phyloP scores from a whole-genome alignment of 2,888 invertebrate species.

The Cinara cedri region DNA sequence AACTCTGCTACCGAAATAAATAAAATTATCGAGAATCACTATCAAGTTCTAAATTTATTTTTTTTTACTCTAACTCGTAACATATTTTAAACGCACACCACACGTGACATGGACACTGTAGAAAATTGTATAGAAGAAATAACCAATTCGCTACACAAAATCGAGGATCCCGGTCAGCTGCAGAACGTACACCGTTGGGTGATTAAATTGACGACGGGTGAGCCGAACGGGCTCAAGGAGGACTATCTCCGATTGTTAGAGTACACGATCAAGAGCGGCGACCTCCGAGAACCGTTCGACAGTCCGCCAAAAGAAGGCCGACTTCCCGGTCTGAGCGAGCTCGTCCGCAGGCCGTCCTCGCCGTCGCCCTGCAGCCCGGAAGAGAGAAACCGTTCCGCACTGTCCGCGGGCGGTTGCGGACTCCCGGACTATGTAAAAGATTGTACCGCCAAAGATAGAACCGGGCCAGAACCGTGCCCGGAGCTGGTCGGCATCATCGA shows the following conservation, averaged over 20 bases:
- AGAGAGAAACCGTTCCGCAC: neutral
- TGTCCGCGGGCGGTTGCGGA: too few species aligned
- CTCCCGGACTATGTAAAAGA: too few species aligned
- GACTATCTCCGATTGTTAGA: slow-evolving; percentile 33
- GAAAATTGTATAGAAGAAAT: slow-evolving; percentile 2
- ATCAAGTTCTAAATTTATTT: too few species aligned
- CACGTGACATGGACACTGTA: neutral
- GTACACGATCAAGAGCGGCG: slow-evolving; percentile 33
- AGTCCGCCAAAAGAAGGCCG: neutral
- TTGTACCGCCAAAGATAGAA: neutral
- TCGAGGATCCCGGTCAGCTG: slow-evolving; percentile 12
- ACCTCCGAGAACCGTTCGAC: slow-evolving; percentile 14
- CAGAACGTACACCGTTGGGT: slow-evolving; percentile 38
- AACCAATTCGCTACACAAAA: neutral
- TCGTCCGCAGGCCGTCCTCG: neutral
- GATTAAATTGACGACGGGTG: slow-evolving; percentile 12
- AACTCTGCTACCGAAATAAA: too few species aligned
- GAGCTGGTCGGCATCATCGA: neutral
- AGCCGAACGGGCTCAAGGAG: neutral
- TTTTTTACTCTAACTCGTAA: too few species aligned
- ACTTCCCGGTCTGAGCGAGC: neutral
- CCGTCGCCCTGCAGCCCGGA: neutral
- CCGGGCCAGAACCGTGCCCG: neutral
- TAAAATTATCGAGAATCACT: too few species aligned
- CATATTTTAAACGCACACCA: too few species aligned